phyloP scores from a whole-genome alignment of 2,113 vertebrate species.

The Boleophthalmus pectinirostris region DNA sequence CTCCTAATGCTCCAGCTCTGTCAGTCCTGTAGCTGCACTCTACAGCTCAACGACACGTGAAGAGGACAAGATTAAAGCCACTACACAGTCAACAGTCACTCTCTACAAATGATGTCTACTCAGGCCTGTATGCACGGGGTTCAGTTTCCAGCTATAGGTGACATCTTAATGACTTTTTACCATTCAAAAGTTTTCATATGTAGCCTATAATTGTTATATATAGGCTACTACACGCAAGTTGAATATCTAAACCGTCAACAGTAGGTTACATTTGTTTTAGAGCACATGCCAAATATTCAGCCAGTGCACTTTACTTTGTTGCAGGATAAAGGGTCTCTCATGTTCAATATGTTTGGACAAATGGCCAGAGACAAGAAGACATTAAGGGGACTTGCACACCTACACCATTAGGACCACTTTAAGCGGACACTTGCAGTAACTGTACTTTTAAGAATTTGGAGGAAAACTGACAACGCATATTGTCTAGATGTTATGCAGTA shows the following conservation, averaged over 20 bases:
- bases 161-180: no score
- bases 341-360: neutral
- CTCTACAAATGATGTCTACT: neutral
- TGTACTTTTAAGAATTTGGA: no score
- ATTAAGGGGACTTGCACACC: neutral
- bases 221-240: neutral
- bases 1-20: slow-evolving; percentile 59
- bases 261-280: no score
- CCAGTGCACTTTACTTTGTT: no score
- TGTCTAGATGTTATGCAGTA: no score
- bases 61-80: slow-evolving; percentile 4
- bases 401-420: neutral
- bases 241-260: no score
- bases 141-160: no score
- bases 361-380: neutral
- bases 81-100: neutral
- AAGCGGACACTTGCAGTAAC: neutral
- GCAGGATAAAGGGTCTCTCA: neutral
- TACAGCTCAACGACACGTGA: slow-evolving; percentile 35
- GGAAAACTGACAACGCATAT: no score
- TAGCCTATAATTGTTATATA: no score
- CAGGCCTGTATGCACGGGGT: no score
- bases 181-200: no score
- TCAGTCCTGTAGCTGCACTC: slow-evolving; percentile 35
- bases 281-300: neutral